These are phyloP conservation scores for Cottoperca gobio DNA, from an alignment of 2,797 vertebrate genomes.

Conservation along the genomic window DNA sequence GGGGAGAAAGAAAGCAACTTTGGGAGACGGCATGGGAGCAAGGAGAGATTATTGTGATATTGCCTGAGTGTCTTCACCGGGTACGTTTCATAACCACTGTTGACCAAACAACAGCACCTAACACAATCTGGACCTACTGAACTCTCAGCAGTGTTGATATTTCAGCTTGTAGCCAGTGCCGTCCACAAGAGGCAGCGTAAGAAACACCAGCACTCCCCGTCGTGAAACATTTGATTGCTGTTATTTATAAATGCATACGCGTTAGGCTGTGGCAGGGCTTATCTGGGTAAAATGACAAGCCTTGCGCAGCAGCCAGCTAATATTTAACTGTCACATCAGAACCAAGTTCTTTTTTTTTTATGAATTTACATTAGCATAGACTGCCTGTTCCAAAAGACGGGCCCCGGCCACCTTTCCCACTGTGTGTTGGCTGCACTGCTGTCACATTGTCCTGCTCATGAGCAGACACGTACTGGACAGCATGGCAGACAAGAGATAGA, in stretches of 20 bases:
- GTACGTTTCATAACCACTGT: slow-evolving; percentile 17
- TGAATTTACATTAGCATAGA: slow-evolving; percentile 47
- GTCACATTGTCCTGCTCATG: slow-evolving; percentile 50
- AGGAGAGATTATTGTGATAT: slow-evolving; percentile 34
- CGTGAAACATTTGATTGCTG: slow-evolving; percentile 38
- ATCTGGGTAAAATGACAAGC: slow-evolving; percentile 38
- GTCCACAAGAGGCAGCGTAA: background rate
- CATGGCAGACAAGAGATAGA: slow-evolving; percentile 63
- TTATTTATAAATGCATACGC: slow-evolving; percentile 36
- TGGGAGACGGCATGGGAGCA: slow-evolving; percentile 14
- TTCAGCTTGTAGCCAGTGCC: slow-evolving; percentile 6
- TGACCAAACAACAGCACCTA: slow-evolving; percentile 10
- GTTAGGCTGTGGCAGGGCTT: slow-evolving; percentile 24
- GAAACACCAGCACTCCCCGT: slow-evolving; percentile 7
- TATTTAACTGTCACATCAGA: slow-evolving; percentile 36
- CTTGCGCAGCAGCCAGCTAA: slow-evolving; percentile 42
- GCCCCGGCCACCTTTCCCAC: slow-evolving; percentile 32
- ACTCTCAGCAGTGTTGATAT: slow-evolving; percentile 7
- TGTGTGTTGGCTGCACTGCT: slow-evolving; percentile 42
- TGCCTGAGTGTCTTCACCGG: slow-evolving; percentile 17
- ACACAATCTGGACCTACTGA: slow-evolving; percentile 17
- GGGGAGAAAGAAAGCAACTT: slow-evolving; percentile 10
- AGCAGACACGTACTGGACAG: slow-evolving; percentile 54
- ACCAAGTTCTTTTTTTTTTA: slow-evolving; percentile 35
- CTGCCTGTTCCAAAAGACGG: slow-evolving; percentile 40